Base-by-base conservation (phyloP, 2,888 invertebrate species). In the Rhagium mordax region DNA sequence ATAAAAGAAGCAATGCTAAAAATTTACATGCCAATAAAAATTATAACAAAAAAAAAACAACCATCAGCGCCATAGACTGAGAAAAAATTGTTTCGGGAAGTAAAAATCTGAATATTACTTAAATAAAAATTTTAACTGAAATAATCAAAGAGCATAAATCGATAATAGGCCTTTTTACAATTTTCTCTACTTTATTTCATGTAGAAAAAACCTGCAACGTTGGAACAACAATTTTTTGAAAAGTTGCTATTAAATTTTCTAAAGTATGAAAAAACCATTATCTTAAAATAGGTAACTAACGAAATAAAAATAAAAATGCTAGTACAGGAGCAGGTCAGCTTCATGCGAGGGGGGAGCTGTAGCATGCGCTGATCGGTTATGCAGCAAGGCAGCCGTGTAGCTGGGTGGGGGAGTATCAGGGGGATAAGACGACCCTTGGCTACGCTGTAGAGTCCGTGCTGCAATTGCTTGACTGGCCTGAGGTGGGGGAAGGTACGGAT, bases 401-500 rank as follows among this genome's bases (percentile, higher is more conserved):
- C 90, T 90, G 87, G 90, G 90, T 87, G 90, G 90, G 87, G 90
- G 90, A 87, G 90, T 87, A 82, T 87, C 87, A 81, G 90, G 88
- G 88, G 89, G 89, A 88, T 90, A 91, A 89, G 91, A 91, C 91
- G 91, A 92, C 92, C 92, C 92, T 92, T 92, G 91, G 93, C 93
- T 90, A 89, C 93, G 87, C 85, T 88, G 91, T 85, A 91, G 89
- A 84, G 91, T 91, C 85, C 91, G 88, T 70, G 91, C 91, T 79
- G 91, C 91, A 81, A 91, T 91, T 79, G 91, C 91, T 85, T 91
- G 91, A 74, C 88, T 91, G 87, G 83, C 91, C 87, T 79, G 91
- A 88, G 79, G 90, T 87, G 78, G 91, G 88, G 94, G 93, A 81
- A 95, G 89, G 89, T 94, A 94, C 74, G 94, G 94, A 78, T 94